A percentile compares a stretch with the other conserved stretches of the same genome.
Conservation (phyloP, 92 coral and sea anemone species). For the Heteractis magnifica region DNA sequence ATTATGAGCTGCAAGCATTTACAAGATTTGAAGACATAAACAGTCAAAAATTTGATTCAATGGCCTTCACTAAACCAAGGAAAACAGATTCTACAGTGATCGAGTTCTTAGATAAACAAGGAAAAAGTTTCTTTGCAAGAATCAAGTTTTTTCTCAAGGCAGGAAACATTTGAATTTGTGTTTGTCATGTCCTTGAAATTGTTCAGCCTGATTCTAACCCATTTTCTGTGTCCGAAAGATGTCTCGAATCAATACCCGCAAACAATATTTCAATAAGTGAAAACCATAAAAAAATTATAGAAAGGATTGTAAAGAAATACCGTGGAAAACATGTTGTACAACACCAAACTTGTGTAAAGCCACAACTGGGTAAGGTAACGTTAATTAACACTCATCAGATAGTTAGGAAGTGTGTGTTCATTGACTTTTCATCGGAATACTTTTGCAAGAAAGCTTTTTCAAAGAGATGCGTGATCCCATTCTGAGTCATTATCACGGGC, state of each 20-base stretch:
- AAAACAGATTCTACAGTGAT: slow-evolving; percentile 24
- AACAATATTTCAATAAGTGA: background rate
- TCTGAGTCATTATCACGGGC: background rate
- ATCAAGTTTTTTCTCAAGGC: slow-evolving; percentile 36
- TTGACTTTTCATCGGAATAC: slow-evolving; percentile 18
- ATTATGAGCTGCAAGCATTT: background rate
- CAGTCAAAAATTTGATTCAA: background rate
- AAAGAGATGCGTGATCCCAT: background rate
- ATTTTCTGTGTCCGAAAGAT: slow-evolving; percentile 9
- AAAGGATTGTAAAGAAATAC: slow-evolving; percentile 4
- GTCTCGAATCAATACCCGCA: slow-evolving; percentile 6
- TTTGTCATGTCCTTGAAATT: slow-evolving; percentile 24
- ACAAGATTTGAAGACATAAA: slow-evolving; percentile 27
- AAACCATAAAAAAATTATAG: background rate
- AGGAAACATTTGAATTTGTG: slow-evolving; percentile 22
- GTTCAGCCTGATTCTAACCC: slow-evolving; percentile 3
- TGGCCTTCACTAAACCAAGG: slow-evolving; percentile 18
- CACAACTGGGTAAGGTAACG: slow-evolving; percentile 6
- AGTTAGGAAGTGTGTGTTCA: slow-evolving; percentile 39
- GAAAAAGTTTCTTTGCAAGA: slow-evolving; percentile 16
- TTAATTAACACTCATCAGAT: slow-evolving; percentile 4
- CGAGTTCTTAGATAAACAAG: slow-evolving; percentile 9
- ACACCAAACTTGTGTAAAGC: slow-evolving; percentile 5
- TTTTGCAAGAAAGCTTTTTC: background rate
- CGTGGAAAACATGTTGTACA: slow-evolving; percentile 5